These are phyloP conservation scores for Ophioderma brevispina DNA, from an alignment of 35 echinoderm and acorn worm species.

Conservation along the genomic window DNA sequence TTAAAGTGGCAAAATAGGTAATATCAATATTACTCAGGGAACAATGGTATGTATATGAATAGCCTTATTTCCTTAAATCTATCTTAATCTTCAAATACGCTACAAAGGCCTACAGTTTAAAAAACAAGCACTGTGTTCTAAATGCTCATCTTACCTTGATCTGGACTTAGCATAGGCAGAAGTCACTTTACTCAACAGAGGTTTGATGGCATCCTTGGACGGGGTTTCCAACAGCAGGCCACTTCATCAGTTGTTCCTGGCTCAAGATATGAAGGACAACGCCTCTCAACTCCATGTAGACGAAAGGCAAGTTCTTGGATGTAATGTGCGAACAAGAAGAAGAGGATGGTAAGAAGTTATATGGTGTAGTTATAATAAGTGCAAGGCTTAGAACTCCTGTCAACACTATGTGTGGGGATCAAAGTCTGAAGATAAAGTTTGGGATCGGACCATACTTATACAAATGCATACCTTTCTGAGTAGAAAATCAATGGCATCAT, in stretches of 20 bases:
- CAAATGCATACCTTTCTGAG: slow-evolving; percentile 58
- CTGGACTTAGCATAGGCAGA: background rate
- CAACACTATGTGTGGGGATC: no score
- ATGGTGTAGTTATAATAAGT: no score
- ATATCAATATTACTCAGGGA: no score
- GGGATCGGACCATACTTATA: no score
- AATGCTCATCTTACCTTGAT: background rate
- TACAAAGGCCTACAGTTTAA: background rate
- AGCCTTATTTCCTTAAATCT: no score
- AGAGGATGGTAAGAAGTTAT: no score
- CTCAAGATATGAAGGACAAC: slow-evolving; percentile 41
- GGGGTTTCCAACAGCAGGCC: slow-evolving; percentile 83
- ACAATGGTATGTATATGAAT: no score
- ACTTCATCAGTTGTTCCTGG: slow-evolving; percentile 46
- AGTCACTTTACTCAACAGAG: slow-evolving; percentile 41
- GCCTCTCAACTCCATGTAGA: slow-evolving; percentile 41
- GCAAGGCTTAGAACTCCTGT: no score
- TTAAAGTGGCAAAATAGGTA: no score
- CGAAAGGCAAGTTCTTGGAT: slow-evolving; percentile 66
- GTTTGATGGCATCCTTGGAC: slow-evolving; percentile 65
- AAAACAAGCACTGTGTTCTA: background rate
- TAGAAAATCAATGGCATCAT: slow-evolving; percentile 44
- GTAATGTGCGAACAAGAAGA: no score
- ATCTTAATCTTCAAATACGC: no score
- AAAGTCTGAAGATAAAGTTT: no score